phyloP scores from a whole-genome alignment of 2,888 invertebrate species.

The Mayetiola destructor region DNA sequence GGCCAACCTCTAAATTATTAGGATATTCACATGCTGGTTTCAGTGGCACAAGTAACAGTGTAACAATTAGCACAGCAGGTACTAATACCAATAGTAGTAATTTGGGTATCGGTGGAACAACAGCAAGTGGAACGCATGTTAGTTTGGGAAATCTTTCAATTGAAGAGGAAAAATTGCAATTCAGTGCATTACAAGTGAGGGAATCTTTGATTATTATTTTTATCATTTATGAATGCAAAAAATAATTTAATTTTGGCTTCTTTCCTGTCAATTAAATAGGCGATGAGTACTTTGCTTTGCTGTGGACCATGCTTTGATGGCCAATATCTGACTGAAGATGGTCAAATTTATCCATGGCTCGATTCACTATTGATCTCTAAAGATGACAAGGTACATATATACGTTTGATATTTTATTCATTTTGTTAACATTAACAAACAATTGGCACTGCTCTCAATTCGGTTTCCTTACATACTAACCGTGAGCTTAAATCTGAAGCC shows the following conservation, averaged over 20 bases:
- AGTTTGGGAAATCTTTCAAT: constrained; percentile 24
- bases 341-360: constrained; percentile 86
- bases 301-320: constrained; percentile 92
- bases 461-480: not conserved
- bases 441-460: not conserved
- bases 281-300: constrained; percentile 90
- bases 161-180: constrained; percentile 45
- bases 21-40: constrained; percentile 36
- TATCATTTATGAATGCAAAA: not conserved
- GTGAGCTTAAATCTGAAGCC: not conserved
- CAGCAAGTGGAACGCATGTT: not conserved
- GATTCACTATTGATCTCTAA: constrained; percentile 76
- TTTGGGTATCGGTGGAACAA: constrained; percentile 23
- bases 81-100: not conserved
- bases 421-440: not conserved
- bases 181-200: constrained; percentile 44
- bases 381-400: constrained; percentile 57
- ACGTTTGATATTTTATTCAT: not conserved
- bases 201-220: constrained; percentile 16
- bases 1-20: constrained; percentile 64
- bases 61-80: not conserved
- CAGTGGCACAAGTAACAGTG: constrained; percentile 21
- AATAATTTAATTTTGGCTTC: not conserved
- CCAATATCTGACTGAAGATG: constrained; percentile 66
- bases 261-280: constrained; percentile 40